These are phyloP conservation scores for Lithodes maja DNA, from an alignment of 2,888 invertebrate species.

Conservation along the genomic window DNA sequence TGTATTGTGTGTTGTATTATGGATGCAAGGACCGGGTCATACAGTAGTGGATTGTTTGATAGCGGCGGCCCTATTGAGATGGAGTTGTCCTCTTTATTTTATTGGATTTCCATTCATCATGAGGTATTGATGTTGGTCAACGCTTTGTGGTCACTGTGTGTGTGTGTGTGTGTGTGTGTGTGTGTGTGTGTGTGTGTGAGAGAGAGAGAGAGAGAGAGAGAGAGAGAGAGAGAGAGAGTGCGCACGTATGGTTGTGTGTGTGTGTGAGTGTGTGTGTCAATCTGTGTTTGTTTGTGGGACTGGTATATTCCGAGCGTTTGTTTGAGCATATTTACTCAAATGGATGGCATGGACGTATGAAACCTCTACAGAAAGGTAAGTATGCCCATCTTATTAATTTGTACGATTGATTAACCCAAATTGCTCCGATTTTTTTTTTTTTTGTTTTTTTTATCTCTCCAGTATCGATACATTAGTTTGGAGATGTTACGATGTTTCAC, in stretches of 20 bases:
- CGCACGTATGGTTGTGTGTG: not conserved
- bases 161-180: slow-evolving; percentile 3
- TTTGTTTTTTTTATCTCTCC: no score
- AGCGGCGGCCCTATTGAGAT: slow-evolving; percentile 17
- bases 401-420: no score
- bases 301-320: not conserved
- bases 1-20: not conserved
- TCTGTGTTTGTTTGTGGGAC: not conserved
- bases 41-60: slow-evolving; percentile 3
- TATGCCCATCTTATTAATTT: no score
- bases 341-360: no score
- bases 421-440: no score
- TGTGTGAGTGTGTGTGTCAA: not conserved
- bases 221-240: not conserved
- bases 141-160: not conserved
- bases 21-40: not conserved
- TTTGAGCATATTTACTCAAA: not conserved
- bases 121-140: slow-evolving; percentile 7
- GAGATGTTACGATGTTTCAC: no score
- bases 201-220: not conserved
- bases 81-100: slow-evolving; percentile 39
- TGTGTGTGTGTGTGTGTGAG: not conserved
- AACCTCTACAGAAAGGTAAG: no score
- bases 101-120: slow-evolving; percentile 44
- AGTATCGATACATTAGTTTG: no score